Evolutionary conservation across 2,113 vertebrate species (phyloP).

Genomic region (Sarotherodon lohbergeri): DNA sequence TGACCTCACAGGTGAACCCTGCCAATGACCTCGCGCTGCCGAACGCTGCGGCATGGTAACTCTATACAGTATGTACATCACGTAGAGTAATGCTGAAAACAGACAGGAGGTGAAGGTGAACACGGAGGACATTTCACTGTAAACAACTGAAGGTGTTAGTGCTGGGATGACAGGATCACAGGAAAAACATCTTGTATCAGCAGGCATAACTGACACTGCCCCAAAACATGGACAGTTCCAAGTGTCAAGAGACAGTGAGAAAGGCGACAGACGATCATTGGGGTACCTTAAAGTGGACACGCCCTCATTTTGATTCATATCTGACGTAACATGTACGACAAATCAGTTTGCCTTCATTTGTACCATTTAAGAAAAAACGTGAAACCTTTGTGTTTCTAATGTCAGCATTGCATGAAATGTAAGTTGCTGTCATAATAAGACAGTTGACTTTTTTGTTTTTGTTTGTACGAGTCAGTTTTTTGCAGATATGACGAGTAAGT

Average conservation of each 20-base stretch:
- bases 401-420: not conserved
- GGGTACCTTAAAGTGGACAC: not conserved
- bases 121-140: constrained; percentile 66
- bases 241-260: not conserved
- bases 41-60: constrained; percentile 34
- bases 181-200: constrained; percentile 61
- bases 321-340: not conserved
- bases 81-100: constrained; percentile 55
- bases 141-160: constrained; percentile 66
- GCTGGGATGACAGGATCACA: constrained; percentile 62
- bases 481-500: not conserved
- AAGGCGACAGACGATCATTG: not conserved
- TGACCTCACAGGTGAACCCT: constrained; percentile 44
- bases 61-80: constrained; percentile 60
- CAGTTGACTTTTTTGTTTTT: not conserved
- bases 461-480: not conserved
- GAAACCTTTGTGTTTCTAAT: not conserved
- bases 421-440: not conserved
- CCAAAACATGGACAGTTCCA: constrained; percentile 23
- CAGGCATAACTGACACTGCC: constrained; percentile 47
- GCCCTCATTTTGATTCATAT: not conserved
- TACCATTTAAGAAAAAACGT: not conserved
- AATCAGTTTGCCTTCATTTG: not conserved
- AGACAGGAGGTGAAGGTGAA: constrained; percentile 70
- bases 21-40: constrained; percentile 33